A percentile compares a stretch with the other conserved stretches of the same genome.
Conservation (phyloP, 2,113 vertebrate species). For the Fulica atra region DNA sequence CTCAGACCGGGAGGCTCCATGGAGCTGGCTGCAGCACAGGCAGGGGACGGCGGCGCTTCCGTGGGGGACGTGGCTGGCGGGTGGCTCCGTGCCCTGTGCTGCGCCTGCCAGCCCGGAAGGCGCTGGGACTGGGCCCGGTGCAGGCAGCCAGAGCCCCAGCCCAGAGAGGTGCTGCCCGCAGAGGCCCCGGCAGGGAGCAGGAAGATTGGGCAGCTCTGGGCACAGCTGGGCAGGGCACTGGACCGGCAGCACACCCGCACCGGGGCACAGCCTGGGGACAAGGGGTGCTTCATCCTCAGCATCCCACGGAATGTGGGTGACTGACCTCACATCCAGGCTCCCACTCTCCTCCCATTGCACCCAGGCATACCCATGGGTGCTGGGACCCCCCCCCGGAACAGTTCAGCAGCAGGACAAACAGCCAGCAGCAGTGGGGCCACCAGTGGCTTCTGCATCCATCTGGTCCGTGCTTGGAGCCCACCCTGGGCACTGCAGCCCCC, state of each 20-base stretch:
- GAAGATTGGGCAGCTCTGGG: background rate
- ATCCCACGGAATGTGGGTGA: fast-evolving
- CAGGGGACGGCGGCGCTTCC: background rate
- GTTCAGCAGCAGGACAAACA: background rate
- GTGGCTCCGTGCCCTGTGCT: background rate
- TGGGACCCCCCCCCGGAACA: background rate
- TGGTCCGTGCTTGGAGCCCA: fast-evolving
- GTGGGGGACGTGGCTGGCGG: background rate
- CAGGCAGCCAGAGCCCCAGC: background rate
- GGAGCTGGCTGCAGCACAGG: background rate
- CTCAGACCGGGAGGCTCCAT: background rate
- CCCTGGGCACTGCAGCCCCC: background rate
- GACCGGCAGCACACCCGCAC: fast-evolving
- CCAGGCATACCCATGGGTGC: fast-evolving
- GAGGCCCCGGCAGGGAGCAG: background rate
- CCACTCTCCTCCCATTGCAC: background rate
- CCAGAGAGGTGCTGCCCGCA: fast-evolving
- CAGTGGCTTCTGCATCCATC: background rate
- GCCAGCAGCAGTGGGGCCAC: background rate
- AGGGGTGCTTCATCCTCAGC: background rate
- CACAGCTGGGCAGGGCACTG: background rate
- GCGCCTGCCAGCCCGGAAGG: background rate
- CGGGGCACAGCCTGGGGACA: background rate
- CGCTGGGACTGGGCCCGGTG: background rate
- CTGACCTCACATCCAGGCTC: background rate